Percentiles rank a stretch among this genome's conserved stretches.
phyloP scores from a whole-genome alignment of 1,140 invertebrate genomes.

The Choristoneura fumiferana region DNA sequence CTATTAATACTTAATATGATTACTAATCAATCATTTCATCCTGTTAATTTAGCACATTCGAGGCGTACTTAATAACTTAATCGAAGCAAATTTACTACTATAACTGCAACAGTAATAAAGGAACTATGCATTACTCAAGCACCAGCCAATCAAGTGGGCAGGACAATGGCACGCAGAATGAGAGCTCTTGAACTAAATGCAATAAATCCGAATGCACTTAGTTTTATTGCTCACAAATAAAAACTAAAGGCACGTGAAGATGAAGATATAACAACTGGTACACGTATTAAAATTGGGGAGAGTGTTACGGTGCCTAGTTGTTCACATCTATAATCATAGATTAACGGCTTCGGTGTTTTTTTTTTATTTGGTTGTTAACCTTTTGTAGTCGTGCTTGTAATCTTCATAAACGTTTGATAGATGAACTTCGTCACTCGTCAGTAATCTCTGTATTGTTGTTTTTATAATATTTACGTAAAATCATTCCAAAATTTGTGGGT shows the following conservation, averaged over 20 bases:
- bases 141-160: slow-evolving; percentile 8
- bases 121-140: slow-evolving; percentile 4
- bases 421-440: not conserved
- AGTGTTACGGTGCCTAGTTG: too few species aligned
- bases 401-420: not conserved
- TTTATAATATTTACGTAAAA: not conserved
- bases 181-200: not conserved
- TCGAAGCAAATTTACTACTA: slow-evolving; percentile 1
- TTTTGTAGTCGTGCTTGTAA: not conserved
- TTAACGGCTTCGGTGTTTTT: not conserved
- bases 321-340: not conserved
- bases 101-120: not conserved
- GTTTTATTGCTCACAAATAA: too few species aligned
- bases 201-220: not conserved
- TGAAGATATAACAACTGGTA: too few species aligned
- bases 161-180: not conserved
- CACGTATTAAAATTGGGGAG: too few species aligned
- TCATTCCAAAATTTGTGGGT: not conserved
- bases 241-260: too few species aligned
- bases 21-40: not conserved
- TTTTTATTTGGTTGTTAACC: not conserved
- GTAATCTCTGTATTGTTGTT: slow-evolving; percentile 1
- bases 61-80: slow-evolving; percentile 6
- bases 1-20: too few species aligned
- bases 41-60: slow-evolving; percentile 1